A percentile compares a stretch with the other conserved stretches of the same genome.
These are phyloP conservation scores for Eptatretus atami DNA, from an alignment of 2,797 vertebrate genomes.

Conservation along the genomic window DNA sequence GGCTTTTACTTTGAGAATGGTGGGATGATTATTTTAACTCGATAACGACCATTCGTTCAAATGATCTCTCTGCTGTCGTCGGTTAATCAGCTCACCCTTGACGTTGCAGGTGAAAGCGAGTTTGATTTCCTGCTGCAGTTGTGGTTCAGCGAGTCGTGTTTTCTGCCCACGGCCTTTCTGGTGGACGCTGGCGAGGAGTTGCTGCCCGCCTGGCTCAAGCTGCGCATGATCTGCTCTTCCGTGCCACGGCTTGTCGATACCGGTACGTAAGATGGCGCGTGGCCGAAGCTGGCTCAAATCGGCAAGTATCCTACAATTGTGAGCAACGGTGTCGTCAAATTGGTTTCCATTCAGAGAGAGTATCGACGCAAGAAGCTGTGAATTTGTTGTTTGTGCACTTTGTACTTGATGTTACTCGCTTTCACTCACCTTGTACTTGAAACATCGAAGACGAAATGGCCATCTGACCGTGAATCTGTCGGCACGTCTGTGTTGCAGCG, in stretches of 20 bases:
- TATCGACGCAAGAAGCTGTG: too few relatives aligned
- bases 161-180: constrained; percentile 74
- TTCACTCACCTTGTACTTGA: too few relatives aligned
- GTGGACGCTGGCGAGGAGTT: constrained; percentile 94
- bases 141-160: constrained; percentile 91
- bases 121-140: constrained; percentile 54
- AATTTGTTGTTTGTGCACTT: too few relatives aligned
- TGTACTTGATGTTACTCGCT: too few relatives aligned
- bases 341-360: too few relatives aligned
- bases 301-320: too few relatives aligned
- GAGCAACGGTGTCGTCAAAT: too few relatives aligned
- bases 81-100: not conserved
- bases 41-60: constrained; percentile 1
- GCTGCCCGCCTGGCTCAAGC: constrained; percentile 80
- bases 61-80: not conserved
- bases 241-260: constrained; percentile 69
- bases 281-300: too few relatives aligned
- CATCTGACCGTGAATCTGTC: too few relatives aligned
- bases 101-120: constrained; percentile 28
- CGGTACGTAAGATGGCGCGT: constrained; percentile 17
- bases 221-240: constrained; percentile 86
- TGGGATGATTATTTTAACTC: not conserved
- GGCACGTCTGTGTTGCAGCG: constrained; percentile 18
- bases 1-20: too few relatives aligned
- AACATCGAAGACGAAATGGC: too few relatives aligned